A percentile compares a stretch with the other conserved stretches of the same genome.
phyloP scores from a whole-genome alignment of 1,140 invertebrate genomes.

The Drosophila hydei region DNA sequence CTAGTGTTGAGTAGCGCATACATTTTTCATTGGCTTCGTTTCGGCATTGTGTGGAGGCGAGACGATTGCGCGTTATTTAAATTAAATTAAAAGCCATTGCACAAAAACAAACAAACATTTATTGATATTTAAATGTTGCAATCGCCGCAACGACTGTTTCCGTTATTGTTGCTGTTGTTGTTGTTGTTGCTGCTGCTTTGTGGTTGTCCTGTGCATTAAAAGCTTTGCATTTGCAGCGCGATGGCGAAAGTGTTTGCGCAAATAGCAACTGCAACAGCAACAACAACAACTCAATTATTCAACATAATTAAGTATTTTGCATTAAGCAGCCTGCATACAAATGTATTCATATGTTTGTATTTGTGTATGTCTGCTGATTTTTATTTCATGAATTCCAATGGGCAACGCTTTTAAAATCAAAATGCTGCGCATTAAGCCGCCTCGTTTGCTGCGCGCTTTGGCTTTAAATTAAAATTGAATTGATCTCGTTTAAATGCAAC shows the following conservation, averaged over 20 bases:
- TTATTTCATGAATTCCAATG: slow-evolving; percentile 75
- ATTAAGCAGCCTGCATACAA: slow-evolving; percentile 68
- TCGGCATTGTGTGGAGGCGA: slow-evolving; percentile 13
- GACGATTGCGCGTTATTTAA: slow-evolving; percentile 64
- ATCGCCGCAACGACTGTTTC: slow-evolving; percentile 22
- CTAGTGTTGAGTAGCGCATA: slow-evolving; percentile 57
- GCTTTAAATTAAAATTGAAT: slow-evolving; percentile 78
- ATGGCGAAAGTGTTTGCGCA: slow-evolving; percentile 72
- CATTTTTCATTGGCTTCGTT: slow-evolving; percentile 50
- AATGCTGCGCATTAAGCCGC: slow-evolving; percentile 76
- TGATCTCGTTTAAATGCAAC: slow-evolving; percentile 79
- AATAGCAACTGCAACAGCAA: slow-evolving; percentile 52
- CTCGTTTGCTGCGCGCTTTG: slow-evolving; percentile 73
- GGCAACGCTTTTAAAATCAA: slow-evolving; percentile 77
- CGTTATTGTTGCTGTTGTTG: slow-evolving; percentile 13
- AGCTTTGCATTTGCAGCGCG: slow-evolving; percentile 67
- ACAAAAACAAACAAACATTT: slow-evolving; percentile 73
- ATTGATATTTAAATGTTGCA: slow-evolving; percentile 77
- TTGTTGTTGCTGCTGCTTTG: slow-evolving; percentile 35
- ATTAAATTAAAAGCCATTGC: slow-evolving; percentile 77
- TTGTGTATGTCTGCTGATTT: slow-evolving; percentile 63
- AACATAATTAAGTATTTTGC: slow-evolving; percentile 82
- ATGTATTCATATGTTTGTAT: slow-evolving; percentile 28
- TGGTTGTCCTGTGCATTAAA: slow-evolving; percentile 73
- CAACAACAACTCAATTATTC: slow-evolving; percentile 80